A percentile compares a stretch with the other conserved stretches of the same genome.
phyloP scores from a whole-genome alignment of 2,113 vertebrate genomes.

The Psettodes erumei region DNA sequence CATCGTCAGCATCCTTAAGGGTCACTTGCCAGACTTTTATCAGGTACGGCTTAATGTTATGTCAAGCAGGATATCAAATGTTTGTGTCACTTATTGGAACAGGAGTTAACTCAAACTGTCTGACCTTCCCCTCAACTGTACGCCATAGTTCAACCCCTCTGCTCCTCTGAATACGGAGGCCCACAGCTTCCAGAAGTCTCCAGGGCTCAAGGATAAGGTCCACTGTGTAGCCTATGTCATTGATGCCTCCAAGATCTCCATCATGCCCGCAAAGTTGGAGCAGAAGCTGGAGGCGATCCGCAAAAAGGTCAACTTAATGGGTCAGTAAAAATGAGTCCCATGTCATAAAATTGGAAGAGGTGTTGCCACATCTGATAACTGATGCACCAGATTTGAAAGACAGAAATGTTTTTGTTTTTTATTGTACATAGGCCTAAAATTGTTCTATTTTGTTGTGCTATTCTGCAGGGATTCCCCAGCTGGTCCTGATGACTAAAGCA shows the following conservation, averaged over 20 bases:
- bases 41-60: constrained; percentile 41
- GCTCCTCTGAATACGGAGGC: constrained; percentile 40
- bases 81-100: background rate
- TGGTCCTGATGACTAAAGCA: background rate
- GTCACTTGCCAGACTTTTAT: constrained; percentile 56
- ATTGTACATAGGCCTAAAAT: too few species aligned
- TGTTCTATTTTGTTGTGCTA: background rate
- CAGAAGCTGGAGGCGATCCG: constrained; percentile 76
- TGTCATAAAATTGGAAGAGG: too few species aligned
- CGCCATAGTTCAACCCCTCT: constrained; percentile 57
- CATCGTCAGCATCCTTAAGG: constrained; percentile 69
- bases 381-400: background rate
- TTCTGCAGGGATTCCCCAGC: background rate
- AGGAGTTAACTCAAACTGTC: background rate
- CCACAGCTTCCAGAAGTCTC: constrained; percentile 16
- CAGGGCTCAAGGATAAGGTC: constrained; percentile 53
- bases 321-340: constrained; percentile 41
- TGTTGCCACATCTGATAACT: too few species aligned
- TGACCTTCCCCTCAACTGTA: background rate
- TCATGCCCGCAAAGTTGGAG: constrained; percentile 70
- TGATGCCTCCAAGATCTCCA: constrained; percentile 73
- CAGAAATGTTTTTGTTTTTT: background rate
- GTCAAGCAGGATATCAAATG: background rate
- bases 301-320: constrained; percentile 66
- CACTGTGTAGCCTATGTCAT: constrained; percentile 74